These are phyloP conservation scores for Homarus americanus DNA, from an alignment of 1,140 invertebrate species.

Conservation along the genomic window DNA sequence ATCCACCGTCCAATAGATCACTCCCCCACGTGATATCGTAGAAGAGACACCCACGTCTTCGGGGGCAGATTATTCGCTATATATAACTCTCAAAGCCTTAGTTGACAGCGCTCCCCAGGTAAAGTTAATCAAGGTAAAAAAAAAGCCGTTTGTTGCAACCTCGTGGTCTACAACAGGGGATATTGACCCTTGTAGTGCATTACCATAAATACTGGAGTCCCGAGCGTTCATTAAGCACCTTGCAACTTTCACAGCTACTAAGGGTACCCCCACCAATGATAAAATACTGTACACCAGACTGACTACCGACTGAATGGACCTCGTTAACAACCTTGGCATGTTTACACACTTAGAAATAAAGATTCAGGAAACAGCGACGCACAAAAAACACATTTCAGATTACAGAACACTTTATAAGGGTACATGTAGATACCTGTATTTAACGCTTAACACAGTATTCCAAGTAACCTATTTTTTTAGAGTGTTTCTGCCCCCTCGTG, in stretches of 20 bases:
- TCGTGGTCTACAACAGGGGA: not conserved
- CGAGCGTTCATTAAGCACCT: not conserved
- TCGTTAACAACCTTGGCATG: slow-evolving; percentile 27
- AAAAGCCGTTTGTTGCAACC: not conserved
- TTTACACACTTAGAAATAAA: too few relatives aligned
- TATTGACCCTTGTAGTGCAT: slow-evolving; percentile 8
- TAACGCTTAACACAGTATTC: too few relatives aligned
- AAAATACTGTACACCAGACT: not conserved
- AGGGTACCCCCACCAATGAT: not conserved
- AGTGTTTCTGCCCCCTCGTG: too few relatives aligned
- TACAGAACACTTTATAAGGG: too few relatives aligned
- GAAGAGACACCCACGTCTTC: too few relatives aligned
- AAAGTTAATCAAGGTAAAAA: not conserved
- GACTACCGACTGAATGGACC: not conserved
- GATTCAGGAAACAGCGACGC: too few relatives aligned
- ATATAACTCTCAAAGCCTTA: not conserved
- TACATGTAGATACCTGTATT: too few relatives aligned
- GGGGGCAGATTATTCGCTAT: not conserved
- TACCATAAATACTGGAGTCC: slow-evolving; percentile 13
- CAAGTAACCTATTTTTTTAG: too few relatives aligned
- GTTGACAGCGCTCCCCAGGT: not conserved
- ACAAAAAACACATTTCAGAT: too few relatives aligned
- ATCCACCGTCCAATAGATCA: not conserved
- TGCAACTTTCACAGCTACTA: slow-evolving; percentile 32
- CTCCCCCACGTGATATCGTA: too few relatives aligned